These are phyloP conservation scores for Cryptotermes secundus DNA, from an alignment of 1,140 invertebrate genomes.

Conservation along the genomic window DNA sequence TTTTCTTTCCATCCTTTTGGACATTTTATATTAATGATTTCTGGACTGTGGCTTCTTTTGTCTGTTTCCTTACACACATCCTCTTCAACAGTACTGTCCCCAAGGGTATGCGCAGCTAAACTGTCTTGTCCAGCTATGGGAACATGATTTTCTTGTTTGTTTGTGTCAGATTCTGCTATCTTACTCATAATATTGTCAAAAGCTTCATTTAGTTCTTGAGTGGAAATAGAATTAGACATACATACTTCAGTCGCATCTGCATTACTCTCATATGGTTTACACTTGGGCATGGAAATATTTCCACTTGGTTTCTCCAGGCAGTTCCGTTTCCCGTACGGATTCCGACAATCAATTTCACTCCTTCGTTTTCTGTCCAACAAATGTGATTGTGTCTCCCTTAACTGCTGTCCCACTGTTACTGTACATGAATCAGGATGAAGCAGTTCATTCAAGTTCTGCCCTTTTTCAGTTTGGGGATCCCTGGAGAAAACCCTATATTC, in stretches of 20 bases:
- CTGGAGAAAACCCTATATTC: neutral
- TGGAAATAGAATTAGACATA: neutral
- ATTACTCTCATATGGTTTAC: neutral
- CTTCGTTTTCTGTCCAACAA: neutral
- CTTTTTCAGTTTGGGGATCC: no score
- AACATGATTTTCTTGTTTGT: neutral
- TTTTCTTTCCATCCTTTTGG: slow-evolving; percentile 20
- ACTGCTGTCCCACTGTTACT: neutral
- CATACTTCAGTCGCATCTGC: neutral
- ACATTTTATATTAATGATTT: neutral
- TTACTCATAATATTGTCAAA: neutral
- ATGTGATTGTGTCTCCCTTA: neutral
- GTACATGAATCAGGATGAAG: no score
- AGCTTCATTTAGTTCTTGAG: slow-evolving; percentile 21
- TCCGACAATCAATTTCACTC: neutral
- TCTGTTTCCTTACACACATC: neutral
- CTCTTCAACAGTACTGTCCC: neutral
- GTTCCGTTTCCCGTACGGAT: neutral
- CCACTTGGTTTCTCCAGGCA: neutral
- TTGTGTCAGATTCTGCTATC: neutral
- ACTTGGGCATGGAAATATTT: neutral
- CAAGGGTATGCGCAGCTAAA: no score
- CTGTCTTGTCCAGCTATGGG: neutral
- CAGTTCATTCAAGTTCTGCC: no score
- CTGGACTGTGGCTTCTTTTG: neutral